phyloP scores from a whole-genome alignment of 1,140 invertebrate species.

The Halesus radiatus region DNA sequence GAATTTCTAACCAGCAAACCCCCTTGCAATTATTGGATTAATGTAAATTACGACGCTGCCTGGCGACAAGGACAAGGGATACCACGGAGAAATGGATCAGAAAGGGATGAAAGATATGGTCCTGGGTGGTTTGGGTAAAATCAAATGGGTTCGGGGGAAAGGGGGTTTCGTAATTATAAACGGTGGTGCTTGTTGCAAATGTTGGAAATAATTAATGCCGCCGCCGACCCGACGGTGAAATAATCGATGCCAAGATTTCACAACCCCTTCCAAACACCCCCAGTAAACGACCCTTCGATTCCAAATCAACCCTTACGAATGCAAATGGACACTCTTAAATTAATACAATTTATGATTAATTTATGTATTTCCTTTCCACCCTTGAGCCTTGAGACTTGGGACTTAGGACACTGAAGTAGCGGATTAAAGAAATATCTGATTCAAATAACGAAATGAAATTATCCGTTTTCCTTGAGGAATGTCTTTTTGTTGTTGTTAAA shows the following conservation, averaged over 20 bases:
- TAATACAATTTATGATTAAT: conserved; percentile 41
- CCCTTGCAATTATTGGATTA: conserved; percentile 94
- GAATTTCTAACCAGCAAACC: conserved; percentile 93
- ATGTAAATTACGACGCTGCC: conserved; percentile 90
- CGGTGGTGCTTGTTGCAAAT: conserved; percentile 59
- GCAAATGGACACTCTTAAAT: conserved; percentile 44
- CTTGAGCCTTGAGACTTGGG: neutral
- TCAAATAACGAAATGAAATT: too few relatives aligned
- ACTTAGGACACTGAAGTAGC: too few relatives aligned
- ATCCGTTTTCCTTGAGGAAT: too few relatives aligned
- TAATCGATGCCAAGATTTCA: conserved; percentile 58
- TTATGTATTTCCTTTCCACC: conserved; percentile 19
- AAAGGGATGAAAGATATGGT: conserved; percentile 19
- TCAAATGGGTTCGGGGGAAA: conserved; percentile 33
- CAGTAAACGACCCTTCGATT: conserved; percentile 48
- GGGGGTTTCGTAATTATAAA: conserved; percentile 64
- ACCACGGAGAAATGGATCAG: neutral
- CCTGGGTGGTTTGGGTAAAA: conserved; percentile 30
- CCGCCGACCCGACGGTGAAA: conserved; percentile 59
- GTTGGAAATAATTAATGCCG: conserved; percentile 59
- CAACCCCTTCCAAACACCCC: conserved; percentile 33
- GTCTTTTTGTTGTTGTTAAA: too few relatives aligned
- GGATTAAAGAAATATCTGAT: too few relatives aligned
- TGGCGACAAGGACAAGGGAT: conserved; percentile 46
- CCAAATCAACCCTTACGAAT: conserved; percentile 46